Conservation (phyloP, 2,888 invertebrate species). For the Myopa tessellatipennis region DNA sequence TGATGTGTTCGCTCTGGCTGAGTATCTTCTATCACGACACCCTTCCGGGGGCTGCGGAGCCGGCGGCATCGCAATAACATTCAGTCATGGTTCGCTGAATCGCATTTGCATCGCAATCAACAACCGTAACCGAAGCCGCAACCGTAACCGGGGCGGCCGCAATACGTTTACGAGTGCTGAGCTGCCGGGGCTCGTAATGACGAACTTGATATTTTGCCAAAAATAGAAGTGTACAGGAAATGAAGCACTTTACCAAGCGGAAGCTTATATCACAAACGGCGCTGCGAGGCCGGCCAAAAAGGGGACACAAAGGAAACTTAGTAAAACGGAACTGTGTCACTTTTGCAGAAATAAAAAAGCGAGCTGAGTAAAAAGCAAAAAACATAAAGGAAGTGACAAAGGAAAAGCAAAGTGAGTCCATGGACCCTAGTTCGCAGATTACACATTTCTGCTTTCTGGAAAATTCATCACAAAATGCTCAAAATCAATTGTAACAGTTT, state of each 20-base stretch:
- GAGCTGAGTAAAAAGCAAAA: neutral
- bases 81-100: conserved; percentile 28
- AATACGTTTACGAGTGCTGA: neutral
- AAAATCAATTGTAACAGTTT: too few relatives aligned
- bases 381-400: neutral
- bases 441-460: too few relatives aligned
- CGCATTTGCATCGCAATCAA: conserved; percentile 27
- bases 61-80: conserved; percentile 22
- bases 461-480: too few relatives aligned
- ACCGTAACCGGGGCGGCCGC: neutral
- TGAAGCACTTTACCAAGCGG: conserved; percentile 49
- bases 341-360: neutral
- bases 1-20: neutral
- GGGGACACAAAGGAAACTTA: conserved; percentile 1
- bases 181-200: neutral
- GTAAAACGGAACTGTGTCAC: conserved; percentile 24
- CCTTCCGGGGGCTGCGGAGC: neutral
- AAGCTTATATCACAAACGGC: conserved; percentile 33
- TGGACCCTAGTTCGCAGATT: too few relatives aligned
- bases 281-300: neutral
- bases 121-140: conserved; percentile 21
- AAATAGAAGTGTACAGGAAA: conserved; percentile 49
- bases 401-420: neutral
- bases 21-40: neutral
- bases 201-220: conserved; percentile 33